Conservation (phyloP, 2,797 vertebrate genomes). For the Gobionotothen gibberifrons region DNA sequence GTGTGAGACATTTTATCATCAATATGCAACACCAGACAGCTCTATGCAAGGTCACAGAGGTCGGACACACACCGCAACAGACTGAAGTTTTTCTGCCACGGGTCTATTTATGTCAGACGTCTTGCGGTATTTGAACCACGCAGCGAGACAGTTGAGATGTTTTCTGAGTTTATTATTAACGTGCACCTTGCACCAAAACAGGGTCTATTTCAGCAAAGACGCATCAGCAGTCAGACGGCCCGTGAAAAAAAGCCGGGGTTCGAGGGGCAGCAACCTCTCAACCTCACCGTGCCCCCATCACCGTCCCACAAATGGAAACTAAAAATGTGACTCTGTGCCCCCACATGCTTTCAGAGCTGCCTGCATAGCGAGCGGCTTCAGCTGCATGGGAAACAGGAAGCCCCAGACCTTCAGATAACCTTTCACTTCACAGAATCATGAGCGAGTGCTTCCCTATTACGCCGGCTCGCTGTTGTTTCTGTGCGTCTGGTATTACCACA, state of each 20-base stretch:
- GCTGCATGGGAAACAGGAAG: slow-evolving; percentile 71
- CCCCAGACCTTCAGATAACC: slow-evolving; percentile 66
- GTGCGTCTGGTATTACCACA: slow-evolving; percentile 4
- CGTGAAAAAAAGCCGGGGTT: slow-evolving; percentile 13
- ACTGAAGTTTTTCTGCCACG: slow-evolving; percentile 29
- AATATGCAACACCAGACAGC: slow-evolving; percentile 56
- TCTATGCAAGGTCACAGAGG: slow-evolving; percentile 48
- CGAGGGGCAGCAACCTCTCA: slow-evolving; percentile 57
- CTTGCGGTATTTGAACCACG: slow-evolving; percentile 48
- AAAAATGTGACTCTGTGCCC: slow-evolving; percentile 69
- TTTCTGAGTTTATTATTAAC: slow-evolving; percentile 74
- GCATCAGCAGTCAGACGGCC: slow-evolving; percentile 36
- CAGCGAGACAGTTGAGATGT: slow-evolving; percentile 51
- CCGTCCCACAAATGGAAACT: slow-evolving; percentile 61
- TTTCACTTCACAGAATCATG: slow-evolving; percentile 51
- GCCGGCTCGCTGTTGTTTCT: slow-evolving; percentile 7
- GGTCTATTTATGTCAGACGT: slow-evolving; percentile 57
- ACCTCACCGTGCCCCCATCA: slow-evolving; percentile 43
- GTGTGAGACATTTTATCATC: slow-evolving; percentile 58
- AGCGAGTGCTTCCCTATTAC: slow-evolving; percentile 46
- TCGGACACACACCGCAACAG: not conserved
- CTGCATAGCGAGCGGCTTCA: slow-evolving; percentile 21
- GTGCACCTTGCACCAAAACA: slow-evolving; percentile 66
- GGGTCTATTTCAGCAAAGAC: slow-evolving; percentile 67
- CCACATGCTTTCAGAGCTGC: slow-evolving; percentile 30